These are phyloP conservation scores for Menidia menidia DNA, from an alignment of 2,797 vertebrate species.

Conservation along the genomic window DNA sequence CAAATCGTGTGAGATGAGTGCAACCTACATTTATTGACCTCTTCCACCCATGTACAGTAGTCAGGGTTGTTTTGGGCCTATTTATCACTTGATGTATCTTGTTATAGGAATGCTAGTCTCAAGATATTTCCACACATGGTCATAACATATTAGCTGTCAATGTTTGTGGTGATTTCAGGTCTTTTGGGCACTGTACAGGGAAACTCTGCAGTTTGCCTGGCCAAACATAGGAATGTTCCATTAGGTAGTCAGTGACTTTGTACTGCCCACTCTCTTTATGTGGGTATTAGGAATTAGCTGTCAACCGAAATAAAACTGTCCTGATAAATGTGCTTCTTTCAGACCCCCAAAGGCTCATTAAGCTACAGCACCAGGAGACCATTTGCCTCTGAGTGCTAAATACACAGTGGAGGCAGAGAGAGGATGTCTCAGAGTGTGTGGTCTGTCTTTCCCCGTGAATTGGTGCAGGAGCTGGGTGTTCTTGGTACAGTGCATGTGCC, in stretches of 20 bases:
- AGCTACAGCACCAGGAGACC: slow-evolving; percentile 64
- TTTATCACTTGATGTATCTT: neutral
- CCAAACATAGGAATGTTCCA: slow-evolving; percentile 51
- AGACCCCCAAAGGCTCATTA: slow-evolving; percentile 71
- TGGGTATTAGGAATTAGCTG: slow-evolving; percentile 19
- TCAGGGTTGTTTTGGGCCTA: neutral
- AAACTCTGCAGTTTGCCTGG: neutral
- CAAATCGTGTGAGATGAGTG: neutral
- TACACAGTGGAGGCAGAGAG: slow-evolving; percentile 54
- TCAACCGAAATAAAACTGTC: slow-evolving; percentile 53
- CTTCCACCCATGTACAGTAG: neutral
- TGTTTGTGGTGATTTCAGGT: slow-evolving; percentile 23
- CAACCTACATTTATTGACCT: neutral
- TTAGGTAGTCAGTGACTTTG: slow-evolving; percentile 29
- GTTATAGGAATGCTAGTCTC: neutral
- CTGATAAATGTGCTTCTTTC: slow-evolving; percentile 71
- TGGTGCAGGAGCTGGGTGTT: slow-evolving; percentile 32
- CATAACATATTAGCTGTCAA: neutral
- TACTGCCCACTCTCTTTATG: slow-evolving; percentile 23
- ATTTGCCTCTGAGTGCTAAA: slow-evolving; percentile 75
- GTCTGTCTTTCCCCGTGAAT: slow-evolving; percentile 47
- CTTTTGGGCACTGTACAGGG: slow-evolving; percentile 22
- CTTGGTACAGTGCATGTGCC: slow-evolving; percentile 9
- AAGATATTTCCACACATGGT: neutral
- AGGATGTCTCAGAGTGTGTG: slow-evolving; percentile 50